phyloP scores from a whole-genome alignment of 2,797 vertebrate genomes.

The Champsocephalus gunnari region DNA sequence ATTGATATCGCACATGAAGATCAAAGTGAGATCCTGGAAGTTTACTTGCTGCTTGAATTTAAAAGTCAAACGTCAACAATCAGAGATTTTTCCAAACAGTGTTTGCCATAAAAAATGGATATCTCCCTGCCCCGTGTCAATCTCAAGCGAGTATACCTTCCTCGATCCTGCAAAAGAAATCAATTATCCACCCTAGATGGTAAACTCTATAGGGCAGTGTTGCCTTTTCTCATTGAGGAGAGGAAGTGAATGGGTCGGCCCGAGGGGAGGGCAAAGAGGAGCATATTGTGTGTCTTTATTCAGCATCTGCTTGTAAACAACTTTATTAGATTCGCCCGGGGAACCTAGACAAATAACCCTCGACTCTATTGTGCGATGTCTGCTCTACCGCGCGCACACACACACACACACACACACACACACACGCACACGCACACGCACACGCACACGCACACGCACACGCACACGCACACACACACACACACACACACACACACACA shows the following conservation, averaged over 20 bases:
- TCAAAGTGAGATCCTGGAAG: background rate
- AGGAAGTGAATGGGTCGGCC: conserved; percentile 48
- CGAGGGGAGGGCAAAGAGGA: conserved; percentile 1
- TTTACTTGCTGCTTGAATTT: background rate
- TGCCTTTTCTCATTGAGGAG: conserved; percentile 30
- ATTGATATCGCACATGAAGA: background rate
- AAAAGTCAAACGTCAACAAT: background rate
- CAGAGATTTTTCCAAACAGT: background rate
- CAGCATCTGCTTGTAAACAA: conserved; percentile 72
- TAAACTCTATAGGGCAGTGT: conserved; percentile 55
- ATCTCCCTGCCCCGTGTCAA: background rate
- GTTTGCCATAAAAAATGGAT: background rate
- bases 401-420: background rate
- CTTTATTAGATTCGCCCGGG: conserved; percentile 62
- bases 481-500: background rate
- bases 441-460: background rate
- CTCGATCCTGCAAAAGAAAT: conserved; percentile 37
- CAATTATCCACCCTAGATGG: conserved; percentile 77
- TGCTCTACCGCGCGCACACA: background rate
- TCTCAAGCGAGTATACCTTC: background rate
- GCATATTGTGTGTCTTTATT: conserved; percentile 62
- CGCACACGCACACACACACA: background rate
- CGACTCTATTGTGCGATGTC: conserved; percentile 47
- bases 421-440: background rate
- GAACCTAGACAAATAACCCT: conserved; percentile 48